Conservation (phyloP, 1,140 invertebrate species). For the Anadara kagoshimensis region DNA sequence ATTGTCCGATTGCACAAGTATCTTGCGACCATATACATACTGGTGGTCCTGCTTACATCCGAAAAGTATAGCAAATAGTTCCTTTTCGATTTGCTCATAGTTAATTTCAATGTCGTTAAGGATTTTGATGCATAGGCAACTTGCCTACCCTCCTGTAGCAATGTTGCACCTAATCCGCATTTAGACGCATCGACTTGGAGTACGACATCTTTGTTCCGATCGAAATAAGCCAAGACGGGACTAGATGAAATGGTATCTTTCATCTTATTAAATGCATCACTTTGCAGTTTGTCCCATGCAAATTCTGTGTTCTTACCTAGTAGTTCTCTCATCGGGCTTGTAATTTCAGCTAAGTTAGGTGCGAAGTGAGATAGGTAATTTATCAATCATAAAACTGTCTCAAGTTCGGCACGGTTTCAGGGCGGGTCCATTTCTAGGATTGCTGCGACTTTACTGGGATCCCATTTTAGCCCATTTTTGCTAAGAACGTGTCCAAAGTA, state of each 20-base stretch:
- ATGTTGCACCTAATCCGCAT: slow-evolving; percentile 68
- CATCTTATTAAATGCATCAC: slow-evolving; percentile 24
- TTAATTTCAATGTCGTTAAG: no score
- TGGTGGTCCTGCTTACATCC: no score
- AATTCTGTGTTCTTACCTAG: slow-evolving; percentile 3
- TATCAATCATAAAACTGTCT: not conserved
- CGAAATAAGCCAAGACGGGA: no score
- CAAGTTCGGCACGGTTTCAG: not conserved
- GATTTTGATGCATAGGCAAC: slow-evolving; percentile 48
- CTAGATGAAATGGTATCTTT: slow-evolving; percentile 19
- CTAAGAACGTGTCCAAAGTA: not conserved
- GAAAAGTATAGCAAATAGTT: no score
- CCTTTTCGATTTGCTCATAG: no score
- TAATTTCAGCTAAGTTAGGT: slow-evolving; percentile 10
- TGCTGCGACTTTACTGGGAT: not conserved
- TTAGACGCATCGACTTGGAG: slow-evolving; percentile 43
- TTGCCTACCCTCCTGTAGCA: slow-evolving; percentile 72
- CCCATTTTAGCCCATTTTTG: not conserved
- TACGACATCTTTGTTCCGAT: slow-evolving; percentile 15
- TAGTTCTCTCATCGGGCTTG: not conserved
- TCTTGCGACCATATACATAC: slow-evolving; percentile 70
- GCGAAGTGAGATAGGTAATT: slow-evolving; percentile 9
- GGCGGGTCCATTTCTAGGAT: not conserved
- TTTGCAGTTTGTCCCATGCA: slow-evolving; percentile 15
- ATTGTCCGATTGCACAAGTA: slow-evolving; percentile 43